phyloP scores from a whole-genome alignment of 35 echinoderm and acorn worm species.

The Heliocidaris erythrogramma region DNA sequence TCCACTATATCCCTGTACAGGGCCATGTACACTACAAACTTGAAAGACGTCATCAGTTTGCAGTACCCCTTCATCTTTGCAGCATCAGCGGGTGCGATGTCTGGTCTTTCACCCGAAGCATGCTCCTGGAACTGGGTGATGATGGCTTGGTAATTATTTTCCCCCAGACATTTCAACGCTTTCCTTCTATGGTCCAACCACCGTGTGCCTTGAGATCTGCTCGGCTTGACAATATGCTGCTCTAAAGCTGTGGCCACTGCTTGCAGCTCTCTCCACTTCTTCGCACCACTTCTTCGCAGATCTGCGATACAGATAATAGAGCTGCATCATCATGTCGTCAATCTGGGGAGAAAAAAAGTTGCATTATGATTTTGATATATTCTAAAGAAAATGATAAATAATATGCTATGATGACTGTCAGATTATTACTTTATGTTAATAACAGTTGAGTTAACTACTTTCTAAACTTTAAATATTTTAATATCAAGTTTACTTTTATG shows the following conservation, averaged over 20 bases:
- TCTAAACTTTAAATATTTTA: no score
- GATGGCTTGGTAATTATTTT: conserved; percentile 52
- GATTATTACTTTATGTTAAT: no score
- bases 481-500: no score
- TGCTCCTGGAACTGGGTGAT: conserved; percentile 61
- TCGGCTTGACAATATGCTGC: conserved; percentile 66
- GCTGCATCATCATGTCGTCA: conserved; percentile 61
- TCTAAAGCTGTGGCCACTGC: conserved; percentile 56
- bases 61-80: conserved; percentile 67
- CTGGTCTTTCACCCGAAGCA: conserved; percentile 22
- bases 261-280: conserved; percentile 63
- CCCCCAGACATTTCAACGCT: conserved; percentile 54
- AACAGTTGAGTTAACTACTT: no score
- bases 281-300: conserved; percentile 71
- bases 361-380: no score
- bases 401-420: no score
- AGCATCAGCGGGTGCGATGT: conserved; percentile 58
- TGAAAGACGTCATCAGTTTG: conserved; percentile 41
- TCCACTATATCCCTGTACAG: conserved; percentile 70
- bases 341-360: no score
- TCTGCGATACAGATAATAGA: conserved; percentile 71
- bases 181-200: conserved; percentile 76
- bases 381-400: no score
- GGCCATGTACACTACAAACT: conserved; percentile 53
- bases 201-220: conserved; percentile 61